These are phyloP conservation scores for Epistrophe grossulariae DNA, from an alignment of 2,888 invertebrate species.

Conservation along the genomic window DNA sequence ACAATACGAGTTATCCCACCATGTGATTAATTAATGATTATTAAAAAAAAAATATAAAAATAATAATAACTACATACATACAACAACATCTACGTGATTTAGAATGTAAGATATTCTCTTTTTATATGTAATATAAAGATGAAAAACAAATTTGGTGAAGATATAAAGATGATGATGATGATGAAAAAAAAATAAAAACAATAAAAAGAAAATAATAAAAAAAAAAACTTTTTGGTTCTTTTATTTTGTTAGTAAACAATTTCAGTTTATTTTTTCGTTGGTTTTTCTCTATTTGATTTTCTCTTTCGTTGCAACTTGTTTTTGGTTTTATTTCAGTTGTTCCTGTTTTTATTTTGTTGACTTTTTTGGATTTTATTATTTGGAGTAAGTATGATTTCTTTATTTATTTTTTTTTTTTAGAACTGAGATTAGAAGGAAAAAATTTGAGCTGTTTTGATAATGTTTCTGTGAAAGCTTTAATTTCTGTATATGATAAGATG, in stretches of 20 bases:
- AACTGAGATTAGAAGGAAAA: neutral
- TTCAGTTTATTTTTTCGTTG: conserved; percentile 33
- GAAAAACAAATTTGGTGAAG: conserved; percentile 69
- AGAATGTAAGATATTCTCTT: conserved; percentile 75
- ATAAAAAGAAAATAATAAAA: conserved; percentile 70
- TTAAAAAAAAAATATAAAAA: conserved; percentile 57
- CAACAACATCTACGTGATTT: conserved; percentile 76
- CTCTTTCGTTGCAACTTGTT: neutral
- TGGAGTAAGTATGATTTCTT: conserved; percentile 55
- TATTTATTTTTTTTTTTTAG: too few relatives aligned
- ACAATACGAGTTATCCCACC: conserved; percentile 81
- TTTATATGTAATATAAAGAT: conserved; percentile 74
- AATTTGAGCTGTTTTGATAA: neutral
- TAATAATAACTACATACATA: conserved; percentile 71
- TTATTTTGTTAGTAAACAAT: conserved; percentile 31
- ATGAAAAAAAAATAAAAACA: conserved; percentile 55
- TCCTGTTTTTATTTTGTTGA: conserved; percentile 16
- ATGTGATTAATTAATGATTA: conserved; percentile 79
- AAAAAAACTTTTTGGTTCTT: conserved; percentile 68
- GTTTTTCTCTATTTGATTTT: conserved; percentile 6
- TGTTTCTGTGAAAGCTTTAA: neutral
- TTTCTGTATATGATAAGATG: neutral
- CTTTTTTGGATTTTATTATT: conserved; percentile 18
- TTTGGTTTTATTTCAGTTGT: conserved; percentile 14
- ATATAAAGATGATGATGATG: conserved; percentile 37